Percentiles rank a stretch among this genome's conserved stretches.
Conservation (phyloP, 2,888 invertebrate species). For the Polymixis flavicincta region DNA sequence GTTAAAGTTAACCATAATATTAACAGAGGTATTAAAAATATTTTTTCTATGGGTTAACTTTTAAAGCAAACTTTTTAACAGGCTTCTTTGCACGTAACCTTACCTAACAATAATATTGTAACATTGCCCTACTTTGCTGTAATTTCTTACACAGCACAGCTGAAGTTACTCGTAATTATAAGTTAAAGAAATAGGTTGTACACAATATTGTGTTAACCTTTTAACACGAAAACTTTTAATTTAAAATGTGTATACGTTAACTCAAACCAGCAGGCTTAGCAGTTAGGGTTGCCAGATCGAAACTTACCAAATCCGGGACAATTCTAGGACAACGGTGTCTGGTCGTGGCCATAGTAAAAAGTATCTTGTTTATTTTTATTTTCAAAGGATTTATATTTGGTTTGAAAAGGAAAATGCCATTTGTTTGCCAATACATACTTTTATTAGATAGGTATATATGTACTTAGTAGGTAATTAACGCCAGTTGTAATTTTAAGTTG, state of each 20-base stretch:
- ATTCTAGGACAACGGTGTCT: no score
- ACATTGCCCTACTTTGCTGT: slow-evolving; percentile 24
- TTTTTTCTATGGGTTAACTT: not conserved
- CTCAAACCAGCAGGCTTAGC: no score
- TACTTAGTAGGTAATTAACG: no score
- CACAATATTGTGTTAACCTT: not conserved
- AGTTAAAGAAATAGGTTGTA: slow-evolving; percentile 5
- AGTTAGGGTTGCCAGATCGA: no score
- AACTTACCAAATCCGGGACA: no score
- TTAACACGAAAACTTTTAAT: slow-evolving; percentile 1
- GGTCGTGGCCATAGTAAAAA: no score
- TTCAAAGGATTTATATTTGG: no score
- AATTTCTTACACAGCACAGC: slow-evolving; percentile 24
- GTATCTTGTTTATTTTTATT: no score
- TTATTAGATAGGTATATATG: no score
- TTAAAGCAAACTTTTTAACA: not conserved
- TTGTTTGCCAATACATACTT: no score
- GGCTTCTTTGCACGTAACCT: slow-evolving; percentile 21
- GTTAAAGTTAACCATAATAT: slow-evolving; percentile 5
- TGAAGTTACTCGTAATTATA: slow-evolving; percentile 13
- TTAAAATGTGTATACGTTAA: not conserved
- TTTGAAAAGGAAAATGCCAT: no score
- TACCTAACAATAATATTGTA: slow-evolving; percentile 24
- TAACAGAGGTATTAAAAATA: not conserved
- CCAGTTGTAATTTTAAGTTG: no score